Conservation (phyloP, 2,888 invertebrate genomes). For the Gerris lacustris region DNA sequence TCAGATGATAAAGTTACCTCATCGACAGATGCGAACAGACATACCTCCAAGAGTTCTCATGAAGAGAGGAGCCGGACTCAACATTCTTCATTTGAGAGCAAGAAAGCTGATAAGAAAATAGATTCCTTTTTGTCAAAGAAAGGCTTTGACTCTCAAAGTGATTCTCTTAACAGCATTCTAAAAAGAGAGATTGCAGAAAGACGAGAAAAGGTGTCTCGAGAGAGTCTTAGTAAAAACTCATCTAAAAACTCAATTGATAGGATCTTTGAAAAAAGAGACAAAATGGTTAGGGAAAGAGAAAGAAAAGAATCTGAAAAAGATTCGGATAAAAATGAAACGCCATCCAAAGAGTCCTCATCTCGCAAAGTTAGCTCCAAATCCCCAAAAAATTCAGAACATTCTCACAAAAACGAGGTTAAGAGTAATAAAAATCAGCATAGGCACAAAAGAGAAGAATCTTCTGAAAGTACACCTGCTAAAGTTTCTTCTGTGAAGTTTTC, state of each 20-base stretch:
- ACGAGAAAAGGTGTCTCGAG: conserved; percentile 35
- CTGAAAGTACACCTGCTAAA: neutral
- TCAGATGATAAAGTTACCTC: conserved; percentile 32
- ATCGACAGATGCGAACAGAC: conserved; percentile 14
- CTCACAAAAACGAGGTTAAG: neutral
- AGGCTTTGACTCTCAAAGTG: conserved; percentile 15
- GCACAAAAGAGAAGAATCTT: neutral
- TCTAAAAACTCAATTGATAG: conserved; percentile 44
- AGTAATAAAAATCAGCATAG: neutral
- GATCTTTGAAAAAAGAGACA: conserved; percentile 44
- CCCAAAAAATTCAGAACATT: neutral
- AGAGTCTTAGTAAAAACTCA: conserved; percentile 39
- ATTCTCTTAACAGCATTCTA: conserved; percentile 30
- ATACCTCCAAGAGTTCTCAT: conserved; percentile 11
- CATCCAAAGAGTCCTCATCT: neutral
- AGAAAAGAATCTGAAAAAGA: conserved; percentile 19
- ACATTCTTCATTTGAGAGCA: conserved; percentile 31
- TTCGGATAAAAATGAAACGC: neutral
- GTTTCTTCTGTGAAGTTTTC: neutral
- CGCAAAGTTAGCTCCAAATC: neutral
- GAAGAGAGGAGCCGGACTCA: conserved; percentile 33
- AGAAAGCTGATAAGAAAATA: conserved; percentile 47
- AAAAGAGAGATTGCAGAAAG: conserved; percentile 39
- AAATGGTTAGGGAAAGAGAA: conserved; percentile 30
- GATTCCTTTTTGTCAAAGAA: conserved; percentile 31